phyloP scores from a whole-genome alignment of 92 coral and sea anemone species.

The Pocillopora grandis region DNA sequence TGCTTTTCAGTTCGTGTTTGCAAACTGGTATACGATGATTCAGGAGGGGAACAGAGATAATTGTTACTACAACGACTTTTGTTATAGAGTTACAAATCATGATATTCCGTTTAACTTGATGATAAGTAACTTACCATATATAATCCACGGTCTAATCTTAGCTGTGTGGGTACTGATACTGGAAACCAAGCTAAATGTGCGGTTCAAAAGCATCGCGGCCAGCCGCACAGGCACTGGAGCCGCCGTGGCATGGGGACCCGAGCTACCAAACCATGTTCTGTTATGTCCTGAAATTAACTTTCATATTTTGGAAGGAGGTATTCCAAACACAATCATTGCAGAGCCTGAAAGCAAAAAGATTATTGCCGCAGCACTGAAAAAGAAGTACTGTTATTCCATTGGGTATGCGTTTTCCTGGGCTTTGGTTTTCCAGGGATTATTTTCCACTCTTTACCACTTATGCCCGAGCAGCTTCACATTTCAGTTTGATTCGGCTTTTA shows the following conservation, averaged over 20 bases:
- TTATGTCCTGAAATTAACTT: background rate
- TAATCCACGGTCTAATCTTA: conserved; percentile 73
- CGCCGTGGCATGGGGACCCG: too few species aligned
- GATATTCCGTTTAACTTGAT: conserved; percentile 85
- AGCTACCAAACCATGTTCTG: too few species aligned
- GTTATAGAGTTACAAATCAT: conserved; percentile 68
- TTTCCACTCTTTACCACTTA: conserved; percentile 80
- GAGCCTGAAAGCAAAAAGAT: background rate
- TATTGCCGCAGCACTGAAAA: conserved; percentile 5
- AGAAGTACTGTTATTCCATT: conserved; percentile 63
- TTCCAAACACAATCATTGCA: background rate
- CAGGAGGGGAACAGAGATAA: conserved; percentile 74
- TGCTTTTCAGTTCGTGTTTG: conserved; percentile 80
- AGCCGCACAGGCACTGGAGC: too few species aligned
- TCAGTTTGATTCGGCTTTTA: conserved; percentile 90
- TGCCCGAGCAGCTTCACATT: conserved; percentile 86
- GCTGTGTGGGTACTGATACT: conserved; percentile 71
- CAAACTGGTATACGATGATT: conserved; percentile 79
- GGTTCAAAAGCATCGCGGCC: conserved; percentile 37
- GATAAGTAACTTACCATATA: conserved; percentile 81
- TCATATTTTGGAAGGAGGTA: background rate
- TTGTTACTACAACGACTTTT: conserved; percentile 88
- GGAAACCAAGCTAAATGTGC: conserved; percentile 70
- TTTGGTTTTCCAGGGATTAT: conserved; percentile 71
- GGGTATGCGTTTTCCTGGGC: conserved; percentile 92